Conservation (phyloP, 2,797 vertebrate genomes). For the Anableps anableps region DNA sequence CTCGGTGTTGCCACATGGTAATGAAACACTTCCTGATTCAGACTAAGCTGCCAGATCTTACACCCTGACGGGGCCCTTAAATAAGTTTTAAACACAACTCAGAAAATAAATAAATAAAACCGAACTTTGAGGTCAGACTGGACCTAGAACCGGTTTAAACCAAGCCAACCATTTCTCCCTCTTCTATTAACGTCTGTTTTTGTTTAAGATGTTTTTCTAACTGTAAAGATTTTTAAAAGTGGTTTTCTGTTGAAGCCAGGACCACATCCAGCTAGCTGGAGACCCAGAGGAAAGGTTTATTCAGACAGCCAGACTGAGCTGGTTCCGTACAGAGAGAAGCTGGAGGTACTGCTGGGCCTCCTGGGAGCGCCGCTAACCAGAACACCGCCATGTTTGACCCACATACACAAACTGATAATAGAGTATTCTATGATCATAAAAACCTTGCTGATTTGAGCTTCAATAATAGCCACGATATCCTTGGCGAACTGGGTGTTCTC, state of each 20-base stretch:
- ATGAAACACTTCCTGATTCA: not conserved
- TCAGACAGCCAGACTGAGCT: not conserved
- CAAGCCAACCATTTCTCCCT: not conserved
- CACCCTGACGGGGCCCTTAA: not conserved
- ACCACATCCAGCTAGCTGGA: conserved; percentile 7
- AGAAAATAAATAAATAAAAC: not conserved
- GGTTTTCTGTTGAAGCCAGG: not conserved
- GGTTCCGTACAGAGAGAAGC: conserved; percentile 1
- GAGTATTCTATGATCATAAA: conserved; percentile 88
- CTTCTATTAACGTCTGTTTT: not conserved
- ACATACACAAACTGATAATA: conserved; percentile 42
- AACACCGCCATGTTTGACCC: conserved; percentile 63
- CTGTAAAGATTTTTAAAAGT: not conserved
- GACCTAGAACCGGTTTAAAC: not conserved
- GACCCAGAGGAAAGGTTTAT: not conserved
- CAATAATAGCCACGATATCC: conserved; percentile 99
- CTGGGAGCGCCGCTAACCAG: conserved; percentile 7
- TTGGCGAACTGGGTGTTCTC: conserved; percentile 98
- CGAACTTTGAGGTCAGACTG: not conserved
- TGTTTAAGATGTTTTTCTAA: not conserved
- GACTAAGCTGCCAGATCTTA: not conserved
- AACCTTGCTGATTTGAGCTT: conserved; percentile 99
- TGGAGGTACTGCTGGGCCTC: not conserved
- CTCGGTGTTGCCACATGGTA: not conserved
- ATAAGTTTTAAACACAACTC: not conserved